phyloP scores from a whole-genome alignment of 2,797 vertebrate genomes.

The Semotilus atromaculatus region DNA sequence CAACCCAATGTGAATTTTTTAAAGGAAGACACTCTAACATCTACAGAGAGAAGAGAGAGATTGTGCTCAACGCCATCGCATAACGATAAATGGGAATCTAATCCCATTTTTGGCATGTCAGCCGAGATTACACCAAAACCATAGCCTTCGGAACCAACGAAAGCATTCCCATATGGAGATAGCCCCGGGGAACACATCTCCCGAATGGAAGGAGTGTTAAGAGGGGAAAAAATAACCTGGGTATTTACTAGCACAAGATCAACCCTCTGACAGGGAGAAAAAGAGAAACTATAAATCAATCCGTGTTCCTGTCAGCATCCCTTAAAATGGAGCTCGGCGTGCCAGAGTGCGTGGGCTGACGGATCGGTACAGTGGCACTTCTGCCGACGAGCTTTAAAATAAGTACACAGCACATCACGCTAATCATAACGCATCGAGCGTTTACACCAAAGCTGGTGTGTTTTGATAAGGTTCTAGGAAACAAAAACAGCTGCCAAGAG shows the following conservation, averaged over 20 bases:
- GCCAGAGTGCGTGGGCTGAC: constrained; percentile 22
- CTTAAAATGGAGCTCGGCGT: constrained; percentile 27
- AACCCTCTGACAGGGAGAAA: constrained; percentile 4
- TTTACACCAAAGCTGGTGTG: constrained; percentile 35
- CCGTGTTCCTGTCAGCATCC: constrained; percentile 39
- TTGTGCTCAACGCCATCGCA: constrained; percentile 28
- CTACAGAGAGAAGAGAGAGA: background rate
- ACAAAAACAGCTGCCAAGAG: constrained; percentile 40
- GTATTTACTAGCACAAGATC: constrained; percentile 35
- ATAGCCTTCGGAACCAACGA: constrained; percentile 14
- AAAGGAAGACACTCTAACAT: background rate
- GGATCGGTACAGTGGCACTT: background rate
- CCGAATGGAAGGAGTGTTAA: constrained; percentile 46
- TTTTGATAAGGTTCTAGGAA: constrained; percentile 39
- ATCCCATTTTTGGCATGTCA: constrained; percentile 56
- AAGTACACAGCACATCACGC: background rate
- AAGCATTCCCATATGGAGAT: constrained; percentile 30
- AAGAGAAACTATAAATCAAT: constrained; percentile 34
- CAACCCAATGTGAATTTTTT: background rate
- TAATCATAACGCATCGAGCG: constrained; percentile 16
- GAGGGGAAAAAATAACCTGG: constrained; percentile 40
- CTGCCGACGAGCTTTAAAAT: constrained; percentile 29
- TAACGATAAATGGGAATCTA: constrained; percentile 46
- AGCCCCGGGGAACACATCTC: constrained; percentile 39
- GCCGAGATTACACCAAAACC: constrained; percentile 49